Percentiles rank a stretch among this genome's conserved stretches.
Conservation (phyloP, 64 coral and sea anemone genomes). For the Catalaphyllia jardinei region DNA sequence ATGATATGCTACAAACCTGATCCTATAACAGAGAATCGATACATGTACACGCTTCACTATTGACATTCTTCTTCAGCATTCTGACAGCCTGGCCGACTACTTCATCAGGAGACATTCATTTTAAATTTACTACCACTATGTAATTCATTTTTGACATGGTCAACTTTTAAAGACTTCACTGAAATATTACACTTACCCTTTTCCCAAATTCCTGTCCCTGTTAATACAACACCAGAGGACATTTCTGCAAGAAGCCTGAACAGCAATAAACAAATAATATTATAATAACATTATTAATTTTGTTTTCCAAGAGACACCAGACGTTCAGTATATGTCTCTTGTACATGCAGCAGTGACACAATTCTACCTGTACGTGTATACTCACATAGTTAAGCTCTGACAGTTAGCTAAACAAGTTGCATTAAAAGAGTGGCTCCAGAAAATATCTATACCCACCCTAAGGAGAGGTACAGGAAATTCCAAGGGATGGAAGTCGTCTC, state of each 20-base stretch:
- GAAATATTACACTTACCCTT: constrained; percentile 17
- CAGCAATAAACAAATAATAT: background rate
- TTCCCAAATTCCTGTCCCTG: constrained; percentile 54
- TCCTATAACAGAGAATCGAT: constrained; percentile 49
- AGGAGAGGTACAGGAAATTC: too few relatives aligned
- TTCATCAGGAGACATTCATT: constrained; percentile 25
- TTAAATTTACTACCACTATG: too few relatives aligned
- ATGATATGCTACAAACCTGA: background rate
- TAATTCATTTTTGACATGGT: background rate
- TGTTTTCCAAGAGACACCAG: background rate
- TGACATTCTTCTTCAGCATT: constrained; percentile 37
- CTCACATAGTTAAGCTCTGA: too few relatives aligned
- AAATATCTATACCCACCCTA: too few relatives aligned
- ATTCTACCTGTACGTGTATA: too few relatives aligned
- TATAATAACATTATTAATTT: background rate
- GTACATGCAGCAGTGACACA: background rate
- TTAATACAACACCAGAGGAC: constrained; percentile 34
- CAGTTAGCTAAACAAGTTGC: too few relatives aligned
- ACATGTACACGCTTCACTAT: constrained; percentile 31
- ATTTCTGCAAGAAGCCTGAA: constrained; percentile 49
- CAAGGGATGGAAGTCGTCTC: too few relatives aligned
- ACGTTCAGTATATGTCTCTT: background rate
- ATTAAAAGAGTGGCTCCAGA: too few relatives aligned
- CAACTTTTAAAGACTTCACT: background rate
- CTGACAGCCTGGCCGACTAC: constrained; percentile 29